A percentile compares a stretch with the other conserved stretches of the same genome.
These are phyloP conservation scores for Ellobius talpinus DNA, from an alignment of 2,113 vertebrate species.

Conservation along the genomic window DNA sequence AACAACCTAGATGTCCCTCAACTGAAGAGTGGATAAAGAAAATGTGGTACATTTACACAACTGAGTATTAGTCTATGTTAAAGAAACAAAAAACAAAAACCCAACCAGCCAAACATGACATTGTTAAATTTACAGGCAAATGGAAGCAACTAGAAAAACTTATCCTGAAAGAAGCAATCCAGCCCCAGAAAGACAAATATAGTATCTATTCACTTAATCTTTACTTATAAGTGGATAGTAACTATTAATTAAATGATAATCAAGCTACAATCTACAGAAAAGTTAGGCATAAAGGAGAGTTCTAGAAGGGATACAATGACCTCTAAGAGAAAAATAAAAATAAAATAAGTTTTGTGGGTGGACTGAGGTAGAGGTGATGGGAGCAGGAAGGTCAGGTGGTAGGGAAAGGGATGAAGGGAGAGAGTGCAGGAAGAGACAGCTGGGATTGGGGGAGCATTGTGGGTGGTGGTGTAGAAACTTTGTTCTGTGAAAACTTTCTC, in stretches of 20 bases:
- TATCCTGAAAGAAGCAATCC: neutral
- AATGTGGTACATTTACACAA: neutral
- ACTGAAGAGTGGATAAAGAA: neutral
- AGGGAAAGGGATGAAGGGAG: too few species aligned
- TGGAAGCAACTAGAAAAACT: neutral
- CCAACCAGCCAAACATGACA: neutral
- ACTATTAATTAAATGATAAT: neutral
- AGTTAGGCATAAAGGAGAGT: neutral
- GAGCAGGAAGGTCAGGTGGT: neutral
- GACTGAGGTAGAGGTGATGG: accelerated
- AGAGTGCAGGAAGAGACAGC: neutral
- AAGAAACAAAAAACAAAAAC: neutral
- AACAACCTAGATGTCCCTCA: neutral
- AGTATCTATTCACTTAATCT: neutral
- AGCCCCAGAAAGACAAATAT: neutral
- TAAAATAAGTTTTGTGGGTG: neutral
- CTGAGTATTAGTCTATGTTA: neutral
- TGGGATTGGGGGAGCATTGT: neutral
- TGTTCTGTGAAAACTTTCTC: neutral
- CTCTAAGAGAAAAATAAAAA: neutral
- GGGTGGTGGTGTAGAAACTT: neutral
- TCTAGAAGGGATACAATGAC: neutral
- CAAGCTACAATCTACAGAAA: neutral
- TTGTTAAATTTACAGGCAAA: neutral
- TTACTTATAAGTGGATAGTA: neutral